Base-by-base conservation (phyloP, 1,140 invertebrate species). In the Drosophila serrata region DNA sequence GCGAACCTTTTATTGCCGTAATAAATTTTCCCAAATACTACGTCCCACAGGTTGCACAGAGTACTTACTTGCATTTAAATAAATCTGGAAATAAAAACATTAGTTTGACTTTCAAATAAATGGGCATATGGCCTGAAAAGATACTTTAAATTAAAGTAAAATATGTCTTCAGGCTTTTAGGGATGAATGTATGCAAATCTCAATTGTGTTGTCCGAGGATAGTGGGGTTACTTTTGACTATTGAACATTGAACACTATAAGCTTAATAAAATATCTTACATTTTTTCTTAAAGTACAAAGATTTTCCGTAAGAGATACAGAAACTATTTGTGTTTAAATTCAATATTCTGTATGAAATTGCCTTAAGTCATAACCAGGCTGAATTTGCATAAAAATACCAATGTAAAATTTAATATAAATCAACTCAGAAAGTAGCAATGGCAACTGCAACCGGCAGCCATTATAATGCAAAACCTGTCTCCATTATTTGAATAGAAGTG, bases 401-500 rank as follows among this genome's bases (percentile, higher is more conserved):
- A 67, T 63, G 37, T 46, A 33, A 35, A 19, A 43, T 53, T 65
- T 29, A 43, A 69, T 45, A 69, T 67, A 69, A 69, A 69, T 69
- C 65, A 69, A 67, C 15, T 12, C 22, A 17, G 37, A 67, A 43
- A 45, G 62, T 48, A 68, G 45, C 46, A 17, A 55, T 40, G 49
- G 45, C 46, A 22, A 55, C 29, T 67, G 65, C 65, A 67, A 31
- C 61, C 29, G 33, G 46, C 65, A 51, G 63, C 46, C 42, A 69
- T 69, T 69, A 69, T 69, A 39, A 69, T 69, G 65, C 65, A 69
- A 69, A 69, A 15, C 46, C 65, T 39, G 39, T 29, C 65, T 43
- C 29, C 62, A 29, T 68, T 69, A 69, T 69, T 69, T 67, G 62
- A 69, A 69, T 69, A 69, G 62, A 69, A 67, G 22, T 53, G 61